Evolutionary conservation across 2,888 invertebrate genomes (phyloP), one percentile per base, ranked within the genome.

Genomic region (Coelinius sp.): DNA sequence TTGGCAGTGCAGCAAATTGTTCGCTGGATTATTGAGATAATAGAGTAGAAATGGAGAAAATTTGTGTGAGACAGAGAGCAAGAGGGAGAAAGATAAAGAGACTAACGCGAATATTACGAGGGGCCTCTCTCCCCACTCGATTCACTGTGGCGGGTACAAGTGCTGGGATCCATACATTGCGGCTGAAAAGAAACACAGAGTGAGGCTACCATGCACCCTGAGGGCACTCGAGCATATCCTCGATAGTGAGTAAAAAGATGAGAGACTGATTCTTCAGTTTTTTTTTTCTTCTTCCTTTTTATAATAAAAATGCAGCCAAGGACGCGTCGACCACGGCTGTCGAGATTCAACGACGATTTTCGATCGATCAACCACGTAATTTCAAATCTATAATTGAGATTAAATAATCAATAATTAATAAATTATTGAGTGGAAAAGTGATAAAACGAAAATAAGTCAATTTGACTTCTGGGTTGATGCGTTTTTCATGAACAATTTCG

Each of bases 121-220:
- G 73, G 70, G 68, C 41, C 52, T n/a, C 31, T 59, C 53, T 27
- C 75, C 81, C 80, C 81, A 82, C 79, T 84, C 24, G 38, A 7
- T 79, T 83, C 81, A 85, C 81, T 82, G 83, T 76, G 80, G 78
- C 76, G 83, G 84, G 78, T 85, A 85, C 84, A 84, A 80, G 83
- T 85, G 84, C 79, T 82, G 80, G 71, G 86, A 83, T 79, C 86
- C 86, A 77, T 84, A 84, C 80, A 85, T 82, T 78, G 82, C 81
- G 73, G 81, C 86, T 87, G 86, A 86, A 87, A 87, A 85, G 78
- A 86, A 85, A 85, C 77, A 84, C 71, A 81, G 65, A 73, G 79
- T 81, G 81, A 82, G 38, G 41, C 41, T 41, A 41, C 25, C 17
- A 22, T 14, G 53, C 20, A 41, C 65, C 65, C 52, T 41, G 20